These are phyloP conservation scores for Smutsia temminckii DNA, from an alignment of 2,797 vertebrate genomes.

Conservation along the genomic window DNA sequence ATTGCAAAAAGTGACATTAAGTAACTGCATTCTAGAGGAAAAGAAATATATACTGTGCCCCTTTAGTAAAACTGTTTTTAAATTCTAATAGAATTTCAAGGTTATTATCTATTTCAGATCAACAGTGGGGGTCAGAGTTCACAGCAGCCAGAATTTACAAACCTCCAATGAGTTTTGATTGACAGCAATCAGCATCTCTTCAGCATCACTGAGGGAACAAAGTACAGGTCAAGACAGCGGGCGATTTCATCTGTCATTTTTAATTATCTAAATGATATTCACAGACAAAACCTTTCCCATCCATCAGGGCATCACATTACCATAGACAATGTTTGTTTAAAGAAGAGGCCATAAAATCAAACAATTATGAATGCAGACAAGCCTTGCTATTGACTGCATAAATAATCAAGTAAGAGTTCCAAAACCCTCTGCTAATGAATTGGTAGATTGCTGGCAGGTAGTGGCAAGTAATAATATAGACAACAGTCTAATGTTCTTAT, in stretches of 20 bases:
- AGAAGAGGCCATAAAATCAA: conserved; percentile 97
- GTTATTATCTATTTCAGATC: conserved; percentile 96
- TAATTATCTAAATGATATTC: conserved; percentile 99
- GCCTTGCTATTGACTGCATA: conserved; percentile 95
- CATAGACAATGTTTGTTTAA: conserved; percentile 99
- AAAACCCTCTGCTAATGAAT: conserved; percentile 95
- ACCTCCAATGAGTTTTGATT: conserved; percentile 95
- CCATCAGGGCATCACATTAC: conserved; percentile 96
- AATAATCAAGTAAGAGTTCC: conserved; percentile 92
- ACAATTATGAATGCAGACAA: conserved; percentile 99
- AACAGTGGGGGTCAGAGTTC: conserved; percentile 95
- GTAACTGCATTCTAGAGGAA: conserved; percentile 78
- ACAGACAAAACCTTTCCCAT: conserved; percentile 95
- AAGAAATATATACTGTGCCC: conserved; percentile 83
- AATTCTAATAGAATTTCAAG: conserved; percentile 97
- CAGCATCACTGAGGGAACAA: conserved; percentile 94
- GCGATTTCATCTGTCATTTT: conserved; percentile 99
- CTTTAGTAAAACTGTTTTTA: conserved; percentile 91
- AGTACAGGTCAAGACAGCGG: conserved; percentile 95
- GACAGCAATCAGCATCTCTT: conserved; percentile 98
- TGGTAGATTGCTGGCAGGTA: conserved; percentile 91
- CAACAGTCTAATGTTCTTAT: conserved; percentile 89
- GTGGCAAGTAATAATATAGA: conserved; percentile 92
- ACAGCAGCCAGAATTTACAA: conserved; percentile 92
- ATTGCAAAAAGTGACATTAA: conserved; percentile 81